Evolutionary conservation across 2,888 invertebrate species (phyloP).

Genomic region (Drosophila melanocephala): DNA sequence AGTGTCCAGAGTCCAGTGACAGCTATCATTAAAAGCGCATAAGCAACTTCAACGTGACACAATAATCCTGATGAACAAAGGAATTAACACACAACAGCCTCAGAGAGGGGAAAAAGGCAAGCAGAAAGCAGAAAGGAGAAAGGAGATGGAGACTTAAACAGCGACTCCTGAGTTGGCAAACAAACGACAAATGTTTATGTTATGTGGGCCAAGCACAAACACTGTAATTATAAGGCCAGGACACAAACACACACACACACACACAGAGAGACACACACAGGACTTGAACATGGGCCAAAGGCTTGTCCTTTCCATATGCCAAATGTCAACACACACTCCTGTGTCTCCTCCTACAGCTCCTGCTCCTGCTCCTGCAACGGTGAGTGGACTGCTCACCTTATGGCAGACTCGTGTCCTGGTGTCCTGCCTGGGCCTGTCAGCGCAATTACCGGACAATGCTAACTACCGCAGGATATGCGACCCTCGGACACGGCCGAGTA

Average conservation of each 20-base stretch:
- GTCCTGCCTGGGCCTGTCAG: constrained; percentile 63
- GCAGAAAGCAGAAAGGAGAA: background rate
- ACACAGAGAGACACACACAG: constrained; percentile 29
- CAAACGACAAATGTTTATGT: constrained; percentile 52
- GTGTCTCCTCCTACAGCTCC: background rate
- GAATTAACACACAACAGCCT: constrained; percentile 60
- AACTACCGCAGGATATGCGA: constrained; percentile 49
- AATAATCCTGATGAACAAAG: constrained; percentile 80
- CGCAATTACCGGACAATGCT: constrained; percentile 78
- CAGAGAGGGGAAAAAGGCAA: background rate
- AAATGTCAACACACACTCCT: constrained; percentile 70
- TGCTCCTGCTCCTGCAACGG: background rate
- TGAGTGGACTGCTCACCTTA: constrained; percentile 45
- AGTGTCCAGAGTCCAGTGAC: constrained; percentile 44
- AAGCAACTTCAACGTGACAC: constrained; percentile 79
- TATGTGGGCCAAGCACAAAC: constrained; percentile 76
- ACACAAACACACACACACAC: constrained; percentile 33
- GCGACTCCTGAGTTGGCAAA: constrained; percentile 23
- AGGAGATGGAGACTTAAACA: constrained; percentile 1
- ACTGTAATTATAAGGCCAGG: constrained; percentile 74
- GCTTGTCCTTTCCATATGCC: constrained; percentile 71
- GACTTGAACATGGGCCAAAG: constrained; percentile 48
- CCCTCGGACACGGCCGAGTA: constrained; percentile 45
- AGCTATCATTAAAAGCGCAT: constrained; percentile 81
- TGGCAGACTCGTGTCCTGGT: constrained; percentile 35